Evolutionary conservation across 2,797 vertebrate genomes (phyloP).

Genomic region (Capromys pilorides): DNA sequence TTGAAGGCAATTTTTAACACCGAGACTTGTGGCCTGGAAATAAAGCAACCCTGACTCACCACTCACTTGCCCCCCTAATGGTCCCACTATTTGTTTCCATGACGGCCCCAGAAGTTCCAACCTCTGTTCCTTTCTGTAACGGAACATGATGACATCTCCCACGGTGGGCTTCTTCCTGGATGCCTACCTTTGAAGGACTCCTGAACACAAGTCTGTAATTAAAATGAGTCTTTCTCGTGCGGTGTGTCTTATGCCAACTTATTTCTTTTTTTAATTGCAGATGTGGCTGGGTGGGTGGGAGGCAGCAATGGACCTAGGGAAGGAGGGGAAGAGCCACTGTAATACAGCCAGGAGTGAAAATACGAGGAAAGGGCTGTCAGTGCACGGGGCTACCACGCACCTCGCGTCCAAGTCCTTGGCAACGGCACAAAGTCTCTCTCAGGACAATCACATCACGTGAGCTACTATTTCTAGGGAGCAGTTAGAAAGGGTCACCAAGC

Average conservation of each 20-base stretch:
- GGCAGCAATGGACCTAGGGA: slow-evolving; percentile 48
- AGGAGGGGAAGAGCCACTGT: not conserved
- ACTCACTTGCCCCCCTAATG: not conserved
- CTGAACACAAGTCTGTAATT: not conserved
- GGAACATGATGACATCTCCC: not conserved
- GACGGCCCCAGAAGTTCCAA: not conserved
- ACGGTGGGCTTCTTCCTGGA: not conserved
- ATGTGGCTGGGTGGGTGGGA: slow-evolving; percentile 29
- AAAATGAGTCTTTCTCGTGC: not conserved
- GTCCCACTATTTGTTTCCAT: not conserved
- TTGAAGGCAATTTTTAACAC: not conserved
- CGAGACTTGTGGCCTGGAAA: not conserved
- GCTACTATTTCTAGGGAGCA: slow-evolving; percentile 80
- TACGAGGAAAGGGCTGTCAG: slow-evolving; percentile 56
- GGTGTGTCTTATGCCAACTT: not conserved
- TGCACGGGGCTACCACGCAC: slow-evolving; percentile 76
- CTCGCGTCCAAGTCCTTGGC: slow-evolving; percentile 79
- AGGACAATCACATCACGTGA: slow-evolving; percentile 77
- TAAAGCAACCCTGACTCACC: not conserved
- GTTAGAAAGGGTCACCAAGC: slow-evolving; percentile 71
- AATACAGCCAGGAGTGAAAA: slow-evolving; percentile 55
- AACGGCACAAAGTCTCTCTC: slow-evolving; percentile 72
- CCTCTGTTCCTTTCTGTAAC: not conserved
- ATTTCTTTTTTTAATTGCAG: not conserved
- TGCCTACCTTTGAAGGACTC: not conserved